Evolutionary conservation across 2,888 invertebrate genomes (phyloP).

Genomic region (Atethmia centrago): DNA sequence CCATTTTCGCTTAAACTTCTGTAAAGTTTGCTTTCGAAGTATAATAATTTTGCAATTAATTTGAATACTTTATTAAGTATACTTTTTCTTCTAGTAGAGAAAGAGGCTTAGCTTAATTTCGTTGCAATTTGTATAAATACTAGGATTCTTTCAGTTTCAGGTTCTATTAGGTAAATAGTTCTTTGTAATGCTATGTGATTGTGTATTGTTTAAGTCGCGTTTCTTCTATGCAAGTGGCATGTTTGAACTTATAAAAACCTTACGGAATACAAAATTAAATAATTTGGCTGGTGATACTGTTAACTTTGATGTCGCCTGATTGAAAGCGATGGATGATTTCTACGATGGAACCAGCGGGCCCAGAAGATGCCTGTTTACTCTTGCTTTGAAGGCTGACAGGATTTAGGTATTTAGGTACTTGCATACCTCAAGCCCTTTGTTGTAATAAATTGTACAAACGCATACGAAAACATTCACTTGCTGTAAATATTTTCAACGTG

Average conservation of each 20-base stretch:
- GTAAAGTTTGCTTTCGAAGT: slow-evolving; percentile 9
- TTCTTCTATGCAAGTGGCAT: neutral
- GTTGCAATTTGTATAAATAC: slow-evolving; percentile 1
- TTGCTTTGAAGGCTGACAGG: neutral
- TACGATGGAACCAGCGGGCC: neutral
- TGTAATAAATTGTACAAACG: neutral
- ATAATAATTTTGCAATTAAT: slow-evolving; percentile 4
- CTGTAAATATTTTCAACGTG: neutral
- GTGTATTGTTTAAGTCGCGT: neutral
- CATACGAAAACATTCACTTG: neutral
- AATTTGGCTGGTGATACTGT: neutral
- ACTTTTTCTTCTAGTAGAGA: slow-evolving; percentile 7
- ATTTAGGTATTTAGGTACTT: neutral
- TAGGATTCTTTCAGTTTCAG: slow-evolving; percentile 22
- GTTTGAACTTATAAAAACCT: neutral
- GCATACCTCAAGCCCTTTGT: neutral
- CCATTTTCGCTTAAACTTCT: neutral
- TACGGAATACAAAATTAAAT: neutral
- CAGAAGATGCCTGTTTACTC: neutral
- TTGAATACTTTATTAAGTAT: slow-evolving; percentile 16
- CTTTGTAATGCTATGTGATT: slow-evolving; percentile 31
- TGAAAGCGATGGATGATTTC: neutral
- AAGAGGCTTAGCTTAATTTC: slow-evolving; percentile 31
- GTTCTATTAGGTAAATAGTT: slow-evolving; percentile 50
- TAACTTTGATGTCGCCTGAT: neutral